Evolutionary conservation across 1,140 invertebrate species (phyloP).

Genomic region (Drosophila elegans): DNA sequence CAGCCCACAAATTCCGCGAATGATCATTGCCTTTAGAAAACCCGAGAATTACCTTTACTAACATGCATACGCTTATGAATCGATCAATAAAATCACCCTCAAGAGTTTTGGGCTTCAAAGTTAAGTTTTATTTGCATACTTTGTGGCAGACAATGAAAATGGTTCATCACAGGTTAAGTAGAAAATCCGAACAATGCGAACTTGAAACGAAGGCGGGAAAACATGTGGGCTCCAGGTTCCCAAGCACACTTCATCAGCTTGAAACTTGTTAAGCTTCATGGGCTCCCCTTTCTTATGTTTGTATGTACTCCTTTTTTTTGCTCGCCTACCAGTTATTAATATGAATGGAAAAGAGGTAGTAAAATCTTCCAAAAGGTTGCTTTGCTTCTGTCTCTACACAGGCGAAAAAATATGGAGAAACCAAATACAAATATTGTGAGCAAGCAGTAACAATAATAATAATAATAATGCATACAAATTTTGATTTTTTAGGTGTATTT

Average conservation of each 20-base stretch:
- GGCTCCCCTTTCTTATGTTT: too few relatives aligned
- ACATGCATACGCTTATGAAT: constrained; percentile 30
- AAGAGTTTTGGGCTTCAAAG: background rate
- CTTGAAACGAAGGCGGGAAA: constrained; percentile 20
- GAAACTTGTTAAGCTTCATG: constrained; percentile 3
- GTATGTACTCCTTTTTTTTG: background rate
- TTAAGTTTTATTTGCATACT: constrained; percentile 13
- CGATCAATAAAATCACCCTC: background rate
- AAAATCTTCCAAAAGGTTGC: background rate
- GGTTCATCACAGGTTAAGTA: background rate
- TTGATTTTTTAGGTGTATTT: background rate
- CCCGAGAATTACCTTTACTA: constrained; percentile 12
- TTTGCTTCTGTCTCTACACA: background rate
- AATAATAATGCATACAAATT: too few relatives aligned
- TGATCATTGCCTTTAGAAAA: background rate
- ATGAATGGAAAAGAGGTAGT: background rate
- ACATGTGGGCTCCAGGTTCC: background rate
- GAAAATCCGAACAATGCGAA: constrained; percentile 3
- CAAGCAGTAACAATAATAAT: too few relatives aligned
- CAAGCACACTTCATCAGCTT: constrained; percentile 33
- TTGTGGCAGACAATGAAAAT: background rate
- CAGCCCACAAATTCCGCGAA: background rate
- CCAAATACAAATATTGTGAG: too few relatives aligned
- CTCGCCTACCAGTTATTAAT: background rate
- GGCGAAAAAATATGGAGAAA: background rate